These are phyloP conservation scores for Hypselothyrea guttata DNA, from an alignment of 2,888 invertebrate genomes.

Conservation along the genomic window DNA sequence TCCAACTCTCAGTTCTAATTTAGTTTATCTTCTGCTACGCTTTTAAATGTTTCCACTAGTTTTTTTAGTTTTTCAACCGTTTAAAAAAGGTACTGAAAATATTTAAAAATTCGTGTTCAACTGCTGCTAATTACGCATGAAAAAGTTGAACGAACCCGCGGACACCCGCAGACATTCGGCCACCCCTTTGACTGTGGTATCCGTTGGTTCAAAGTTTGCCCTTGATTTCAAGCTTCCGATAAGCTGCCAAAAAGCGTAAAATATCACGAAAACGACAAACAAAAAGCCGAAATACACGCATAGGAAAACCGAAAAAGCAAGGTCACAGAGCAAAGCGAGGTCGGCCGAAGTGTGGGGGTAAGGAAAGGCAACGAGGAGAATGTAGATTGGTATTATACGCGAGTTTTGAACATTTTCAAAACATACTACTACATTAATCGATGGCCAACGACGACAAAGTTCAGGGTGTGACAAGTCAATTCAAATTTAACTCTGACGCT, in stretches of 20 bases:
- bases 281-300: conserved; percentile 9
- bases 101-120: too few species aligned
- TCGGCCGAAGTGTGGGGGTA: conserved; percentile 9
- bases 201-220: conserved; percentile 36
- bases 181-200: too few species aligned
- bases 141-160: conserved; percentile 21
- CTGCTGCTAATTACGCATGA: background rate
- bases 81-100: too few species aligned
- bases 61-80: too few species aligned
- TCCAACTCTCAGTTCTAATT: too few species aligned
- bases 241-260: conserved; percentile 45
- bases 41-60: too few species aligned
- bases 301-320: conserved; percentile 24
- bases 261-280: conserved; percentile 54
- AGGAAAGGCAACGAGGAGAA: background rate
- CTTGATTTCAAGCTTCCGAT: conserved; percentile 67
- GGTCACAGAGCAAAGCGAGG: conserved; percentile 60
- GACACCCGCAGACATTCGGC: conserved; percentile 13
- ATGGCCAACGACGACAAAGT: conserved; percentile 1
- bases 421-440: conserved; percentile 15
- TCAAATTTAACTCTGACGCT: background rate
- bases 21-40: too few species aligned
- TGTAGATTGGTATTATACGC: background rate
- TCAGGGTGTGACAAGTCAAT: background rate
- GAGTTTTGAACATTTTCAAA: background rate